Percentiles rank a stretch among this genome's conserved stretches.
These are phyloP conservation scores for Morpho deidamia DNA, from an alignment of 2,888 invertebrate genomes.

Conservation along the genomic window DNA sequence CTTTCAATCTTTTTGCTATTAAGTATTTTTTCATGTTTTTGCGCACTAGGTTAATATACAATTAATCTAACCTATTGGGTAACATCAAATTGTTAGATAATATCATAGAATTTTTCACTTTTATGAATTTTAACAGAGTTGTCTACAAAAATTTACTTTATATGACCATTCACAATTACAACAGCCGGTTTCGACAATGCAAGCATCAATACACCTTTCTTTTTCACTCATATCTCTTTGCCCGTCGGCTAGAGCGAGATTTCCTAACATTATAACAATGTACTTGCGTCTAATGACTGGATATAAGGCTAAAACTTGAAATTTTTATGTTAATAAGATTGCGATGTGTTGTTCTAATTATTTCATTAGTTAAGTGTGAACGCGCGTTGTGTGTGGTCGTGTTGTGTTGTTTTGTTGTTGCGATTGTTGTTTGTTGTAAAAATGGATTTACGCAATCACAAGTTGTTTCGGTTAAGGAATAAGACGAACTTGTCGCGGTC, in stretches of 20 bases:
- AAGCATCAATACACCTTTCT: slow-evolving; percentile 37
- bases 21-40: too few species aligned
- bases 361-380: slow-evolving; percentile 56
- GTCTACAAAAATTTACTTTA: slow-evolving; percentile 14
- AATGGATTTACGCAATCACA: slow-evolving; percentile 65
- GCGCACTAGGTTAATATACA: too few species aligned
- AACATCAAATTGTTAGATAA: slow-evolving; percentile 8
- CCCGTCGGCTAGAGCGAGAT: slow-evolving; percentile 47
- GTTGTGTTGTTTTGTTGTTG: slow-evolving; percentile 30
- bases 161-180: slow-evolving; percentile 37
- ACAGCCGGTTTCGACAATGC: slow-evolving; percentile 45
- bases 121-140: slow-evolving; percentile 11
- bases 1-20: too few species aligned
- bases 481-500: slow-evolving; percentile 53
- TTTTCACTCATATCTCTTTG: slow-evolving; percentile 39
- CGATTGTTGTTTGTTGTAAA: slow-evolving; percentile 28
- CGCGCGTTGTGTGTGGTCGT: slow-evolving; percentile 61
- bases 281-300: slow-evolving; percentile 56
- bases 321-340: slow-evolving; percentile 72
- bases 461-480: slow-evolving; percentile 48
- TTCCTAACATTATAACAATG: slow-evolving; percentile 44
- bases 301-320: slow-evolving; percentile 71
- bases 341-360: slow-evolving; percentile 65
- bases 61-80: not conserved
- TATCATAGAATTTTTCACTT: slow-evolving; percentile 17